A percentile compares a stretch with the other conserved stretches of the same genome.
Evolutionary conservation across 2,797 vertebrate genomes (phyloP).

Genomic region (Aulostomus chinensis): DNA sequence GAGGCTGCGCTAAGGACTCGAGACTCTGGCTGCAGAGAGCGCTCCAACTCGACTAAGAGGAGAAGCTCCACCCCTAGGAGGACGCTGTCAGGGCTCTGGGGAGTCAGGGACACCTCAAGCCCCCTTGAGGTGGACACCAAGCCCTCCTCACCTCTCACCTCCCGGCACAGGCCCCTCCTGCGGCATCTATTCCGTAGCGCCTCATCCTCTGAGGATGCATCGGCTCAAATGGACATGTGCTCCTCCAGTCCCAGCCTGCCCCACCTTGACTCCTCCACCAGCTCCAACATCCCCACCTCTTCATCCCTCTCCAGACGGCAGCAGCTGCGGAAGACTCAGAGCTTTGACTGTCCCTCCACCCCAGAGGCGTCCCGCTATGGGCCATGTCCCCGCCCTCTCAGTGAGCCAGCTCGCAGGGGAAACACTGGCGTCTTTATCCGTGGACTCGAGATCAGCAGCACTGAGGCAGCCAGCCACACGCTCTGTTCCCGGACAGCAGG

Average conservation of each 20-base stretch:
- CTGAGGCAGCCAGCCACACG: constrained; percentile 70
- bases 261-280: constrained; percentile 20
- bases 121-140: constrained; percentile 5
- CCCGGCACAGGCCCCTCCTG: constrained; percentile 51
- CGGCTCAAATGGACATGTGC: constrained; percentile 13
- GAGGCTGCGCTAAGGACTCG: constrained; percentile 79
- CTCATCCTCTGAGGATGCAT: constrained; percentile 65
- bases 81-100: constrained; percentile 57
- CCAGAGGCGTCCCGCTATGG: constrained; percentile 65
- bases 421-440: constrained; percentile 86
- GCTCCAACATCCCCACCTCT: constrained; percentile 7
- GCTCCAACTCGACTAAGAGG: constrained; percentile 65
- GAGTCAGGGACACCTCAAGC: constrained; percentile 45
- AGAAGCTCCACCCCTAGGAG: constrained; percentile 67
- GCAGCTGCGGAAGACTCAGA: constrained; percentile 87
- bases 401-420: constrained; percentile 75
- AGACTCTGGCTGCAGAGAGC: constrained; percentile 49
- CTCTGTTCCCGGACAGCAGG: constrained; percentile 61
- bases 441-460: constrained; percentile 88
- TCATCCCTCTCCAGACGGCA: constrained; percentile 57
- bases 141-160: constrained; percentile 21
- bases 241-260: constrained; percentile 30
- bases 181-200: constrained; percentile 62
- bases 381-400: constrained; percentile 73
- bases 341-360: constrained; percentile 83